Percentiles rank a stretch among this genome's conserved stretches.
phyloP scores from a whole-genome alignment of 2,113 vertebrate species.

The Leucopsar rothschildi region DNA sequence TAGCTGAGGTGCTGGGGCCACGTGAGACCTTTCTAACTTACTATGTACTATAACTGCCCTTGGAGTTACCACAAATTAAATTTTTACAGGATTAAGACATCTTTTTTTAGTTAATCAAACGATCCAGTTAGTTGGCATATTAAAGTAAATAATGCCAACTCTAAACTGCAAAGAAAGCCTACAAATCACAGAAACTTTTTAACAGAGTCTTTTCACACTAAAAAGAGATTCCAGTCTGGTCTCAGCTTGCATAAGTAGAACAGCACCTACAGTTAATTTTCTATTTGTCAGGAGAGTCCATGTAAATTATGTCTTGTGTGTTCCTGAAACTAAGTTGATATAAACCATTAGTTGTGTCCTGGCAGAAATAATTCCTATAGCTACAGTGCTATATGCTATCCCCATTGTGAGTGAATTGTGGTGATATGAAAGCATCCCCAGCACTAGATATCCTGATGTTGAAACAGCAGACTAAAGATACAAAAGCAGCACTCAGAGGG shows the following conservation, averaged over 20 bases:
- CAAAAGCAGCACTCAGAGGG: neutral
- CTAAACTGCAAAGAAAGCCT: neutral
- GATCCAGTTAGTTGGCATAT: neutral
- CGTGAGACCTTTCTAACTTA: neutral
- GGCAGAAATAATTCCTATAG: constrained; percentile 1
- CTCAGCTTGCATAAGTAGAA: neutral
- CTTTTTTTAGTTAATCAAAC: neutral
- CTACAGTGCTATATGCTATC: neutral
- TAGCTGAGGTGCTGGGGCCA: neutral
- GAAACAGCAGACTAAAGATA: neutral
- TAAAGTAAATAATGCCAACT: neutral
- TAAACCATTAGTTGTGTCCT: neutral
- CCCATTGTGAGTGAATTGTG: neutral
- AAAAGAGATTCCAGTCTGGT: neutral
- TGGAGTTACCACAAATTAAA: neutral
- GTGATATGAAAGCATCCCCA: neutral
- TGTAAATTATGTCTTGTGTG: neutral
- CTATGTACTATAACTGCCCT: neutral
- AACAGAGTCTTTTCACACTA: neutral
- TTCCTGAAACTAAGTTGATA: neutral
- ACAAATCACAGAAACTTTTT: neutral
- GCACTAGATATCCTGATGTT: neutral
- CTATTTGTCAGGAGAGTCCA: neutral
- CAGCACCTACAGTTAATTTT: neutral
- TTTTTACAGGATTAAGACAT: neutral